Base-by-base conservation (phyloP, 53 echinoderm and acorn worm genomes). In the Zoroaster sp. region DNA sequence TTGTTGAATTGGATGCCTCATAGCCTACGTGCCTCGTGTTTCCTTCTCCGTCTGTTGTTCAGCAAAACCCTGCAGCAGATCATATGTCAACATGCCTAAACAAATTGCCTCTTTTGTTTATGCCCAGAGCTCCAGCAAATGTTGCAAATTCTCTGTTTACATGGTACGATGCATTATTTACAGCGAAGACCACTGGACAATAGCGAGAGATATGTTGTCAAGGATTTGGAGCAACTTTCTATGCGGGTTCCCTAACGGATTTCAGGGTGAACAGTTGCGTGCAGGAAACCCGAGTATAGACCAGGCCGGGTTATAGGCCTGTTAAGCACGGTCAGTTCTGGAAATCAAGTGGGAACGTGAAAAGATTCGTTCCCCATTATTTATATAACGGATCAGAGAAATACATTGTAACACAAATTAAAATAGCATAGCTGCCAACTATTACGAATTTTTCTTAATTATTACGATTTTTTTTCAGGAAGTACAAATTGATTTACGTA, bases 181-280 rank as follows among this genome's bases (percentile, higher is more conserved):
- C 77, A 53, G 77, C 35, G 30, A 7, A 17, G 32, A 35, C 14
- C 12, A 44, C 17, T 36, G 77, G 41, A 77, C 77, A 77, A 77
- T 77, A 18, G 52, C 21, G 25, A 1, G n/a, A n/a, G 33, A 40
- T 77, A 35, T 77, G 77, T 77, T 11, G 33, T 36, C 36, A 77
- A 77, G 54, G 77, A 77, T 52, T 54, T 55, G n/a, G 17, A 34
- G 49, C 6, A 59, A 77, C 13, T 4, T 36, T 33, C n/a, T n/a
- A 18, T 11, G 42, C 13, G 77, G 77, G 15, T 77, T 77, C 34
- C 35, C 53, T 77, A 52, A 54, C 77, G 35, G 11, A 53, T 8
- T 20, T 37, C 52, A 52, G 52, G 77, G 77, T 54, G 77, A 43
- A 77, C 77, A 53, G 77, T 34, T 45, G 77, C 33, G 54, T 2